Evolutionary conservation across 2,797 vertebrate genomes (phyloP).

Genomic region (Eulemur albifrons): DNA sequence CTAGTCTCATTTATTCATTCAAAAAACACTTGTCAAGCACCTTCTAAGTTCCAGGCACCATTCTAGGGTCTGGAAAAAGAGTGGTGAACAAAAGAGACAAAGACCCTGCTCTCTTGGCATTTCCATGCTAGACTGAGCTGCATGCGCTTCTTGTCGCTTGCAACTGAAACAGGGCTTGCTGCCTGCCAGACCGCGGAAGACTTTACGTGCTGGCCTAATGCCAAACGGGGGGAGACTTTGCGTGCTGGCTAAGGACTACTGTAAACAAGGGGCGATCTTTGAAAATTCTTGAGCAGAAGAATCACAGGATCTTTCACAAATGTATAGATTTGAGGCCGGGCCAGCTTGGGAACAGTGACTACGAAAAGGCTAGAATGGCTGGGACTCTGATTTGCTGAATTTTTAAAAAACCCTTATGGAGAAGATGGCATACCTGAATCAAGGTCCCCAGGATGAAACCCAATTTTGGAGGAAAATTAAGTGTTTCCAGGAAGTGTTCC

Average conservation of each 20-base stretch:
- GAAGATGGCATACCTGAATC: background rate
- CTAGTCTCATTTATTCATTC: constrained; percentile 39
- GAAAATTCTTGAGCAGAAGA: background rate
- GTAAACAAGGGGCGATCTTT: background rate
- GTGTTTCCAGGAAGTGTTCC: background rate
- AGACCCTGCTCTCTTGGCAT: background rate
- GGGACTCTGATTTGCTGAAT: background rate
- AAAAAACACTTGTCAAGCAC: background rate
- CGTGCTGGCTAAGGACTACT: background rate
- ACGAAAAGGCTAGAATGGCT: background rate
- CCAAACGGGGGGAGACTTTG: background rate
- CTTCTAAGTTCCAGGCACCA: background rate
- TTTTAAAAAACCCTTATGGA: background rate
- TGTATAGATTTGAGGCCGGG: background rate
- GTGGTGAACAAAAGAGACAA: background rate
- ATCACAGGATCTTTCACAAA: background rate
- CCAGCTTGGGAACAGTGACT: background rate
- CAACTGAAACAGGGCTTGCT: background rate
- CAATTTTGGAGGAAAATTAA: constrained; percentile 23
- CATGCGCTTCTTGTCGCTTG: background rate
- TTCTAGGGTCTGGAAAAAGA: background rate
- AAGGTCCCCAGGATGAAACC: background rate
- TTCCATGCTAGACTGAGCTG: background rate
- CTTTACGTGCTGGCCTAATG: background rate
- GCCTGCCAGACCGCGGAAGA: background rate